Base-by-base conservation (phyloP, 2,797 vertebrate genomes). In the Schizothorax lantsangensis region DNA sequence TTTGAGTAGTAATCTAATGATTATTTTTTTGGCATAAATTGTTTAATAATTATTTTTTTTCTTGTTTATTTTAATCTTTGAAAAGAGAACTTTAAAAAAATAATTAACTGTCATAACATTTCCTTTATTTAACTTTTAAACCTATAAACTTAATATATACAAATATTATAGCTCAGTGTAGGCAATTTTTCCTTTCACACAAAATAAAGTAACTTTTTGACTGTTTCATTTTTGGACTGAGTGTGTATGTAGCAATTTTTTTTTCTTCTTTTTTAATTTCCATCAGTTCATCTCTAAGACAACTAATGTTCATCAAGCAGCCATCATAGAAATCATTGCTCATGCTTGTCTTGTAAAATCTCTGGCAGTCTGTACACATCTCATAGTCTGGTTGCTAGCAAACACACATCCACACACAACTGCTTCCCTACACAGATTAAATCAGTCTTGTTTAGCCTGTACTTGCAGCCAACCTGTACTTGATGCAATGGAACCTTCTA, bases 371-470 rank as follows among this genome's bases (percentile, higher is more conserved):
- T 21, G 33, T 43, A 30, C 54, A 72, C 33, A 64, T 62, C 11
- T 36, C 5, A 68, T 12, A 40, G 59, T 84, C 73, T 84, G 59
- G 43, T 38, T 78, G 33, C 73, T 68, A 66, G 38, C 21, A 77
- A 84, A 84, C 23, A 78, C 43, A 52, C 14, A 26, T 62, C 38
- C 17, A 74, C 49, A 73, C 69, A 74, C 23, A 30, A 17, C 36
- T 19, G 57, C 9, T 64, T 64, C n/a, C 36, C 36, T 23, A 6
- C 10, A 47, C 72, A 40, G 62, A 68, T 66, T 40, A 30, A 36
- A 85, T 69, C 66, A 59, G 52, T n/a, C 12, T 71, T 36, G 19
- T 45, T 59, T 79, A 30, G 7, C 57, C 23, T 85, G 8, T 57
- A 47, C 21, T 45, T 80, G 45, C 19, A 26, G 52, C 64, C 23